Percentiles rank a stretch among this genome's conserved stretches.
phyloP scores from a whole-genome alignment of 2,113 vertebrate species.

The Oncorhynchus keta region DNA sequence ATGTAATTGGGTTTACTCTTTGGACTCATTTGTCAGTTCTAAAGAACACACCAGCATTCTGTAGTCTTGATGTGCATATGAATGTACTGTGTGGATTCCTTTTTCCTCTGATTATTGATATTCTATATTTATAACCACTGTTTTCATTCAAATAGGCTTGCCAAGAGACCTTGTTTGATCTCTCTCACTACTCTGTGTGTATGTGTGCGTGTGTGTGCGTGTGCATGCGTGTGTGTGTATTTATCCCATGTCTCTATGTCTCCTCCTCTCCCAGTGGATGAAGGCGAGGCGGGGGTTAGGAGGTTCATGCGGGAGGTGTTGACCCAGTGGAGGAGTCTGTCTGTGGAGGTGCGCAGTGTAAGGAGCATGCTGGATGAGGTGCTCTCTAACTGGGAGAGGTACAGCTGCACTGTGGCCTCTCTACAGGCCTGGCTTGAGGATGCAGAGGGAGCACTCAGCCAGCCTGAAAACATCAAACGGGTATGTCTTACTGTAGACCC shows the following conservation, averaged over 20 bases:
- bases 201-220: slow-evolving; percentile 26
- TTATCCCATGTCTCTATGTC: background rate
- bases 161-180: background rate
- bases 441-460: slow-evolving; percentile 83
- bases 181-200: slow-evolving; percentile 15
- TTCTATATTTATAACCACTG: background rate
- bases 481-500: slow-evolving; percentile 52
- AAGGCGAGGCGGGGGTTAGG: slow-evolving; percentile 81
- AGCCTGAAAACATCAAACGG: slow-evolving; percentile 85
- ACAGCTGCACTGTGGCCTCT: slow-evolving; percentile 80
- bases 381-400: slow-evolving; percentile 89
- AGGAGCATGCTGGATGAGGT: slow-evolving; percentile 95
- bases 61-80: background rate
- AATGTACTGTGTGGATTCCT: background rate
- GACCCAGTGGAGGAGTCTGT: slow-evolving; percentile 90
- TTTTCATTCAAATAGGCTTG: no score
- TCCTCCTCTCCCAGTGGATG: slow-evolving; percentile 76
- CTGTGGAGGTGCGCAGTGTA: slow-evolving; percentile 90
- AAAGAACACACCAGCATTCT: background rate
- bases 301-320: slow-evolving; percentile 89
- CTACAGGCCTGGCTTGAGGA: slow-evolving; percentile 94
- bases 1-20: slow-evolving; percentile 15
- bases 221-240: slow-evolving; percentile 11
- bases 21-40: slow-evolving; percentile 12
- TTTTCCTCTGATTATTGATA: background rate